Conservation (phyloP, 2,797 vertebrate genomes). For the Craterocephalus amniculus region DNA sequence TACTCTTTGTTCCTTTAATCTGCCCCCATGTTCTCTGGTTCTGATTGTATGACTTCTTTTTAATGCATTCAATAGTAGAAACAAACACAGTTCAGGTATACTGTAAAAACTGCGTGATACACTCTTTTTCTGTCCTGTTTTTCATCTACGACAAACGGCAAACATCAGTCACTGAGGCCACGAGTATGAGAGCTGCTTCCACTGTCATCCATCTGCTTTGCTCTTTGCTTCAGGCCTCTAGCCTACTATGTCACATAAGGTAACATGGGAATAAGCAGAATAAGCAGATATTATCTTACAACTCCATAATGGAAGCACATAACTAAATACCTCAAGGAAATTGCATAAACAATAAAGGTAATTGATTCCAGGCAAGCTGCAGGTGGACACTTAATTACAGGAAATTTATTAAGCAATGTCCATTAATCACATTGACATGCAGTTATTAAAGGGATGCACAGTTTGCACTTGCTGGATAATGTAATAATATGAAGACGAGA, state of each 20-base stretch:
- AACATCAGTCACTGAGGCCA: conserved; percentile 36
- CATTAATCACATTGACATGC: conserved; percentile 93
- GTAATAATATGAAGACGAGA: conserved; percentile 52
- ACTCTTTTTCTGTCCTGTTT: conserved; percentile 17
- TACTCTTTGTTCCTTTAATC: conserved; percentile 8
- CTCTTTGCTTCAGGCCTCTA: conserved; percentile 49
- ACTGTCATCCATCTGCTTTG: conserved; percentile 49
- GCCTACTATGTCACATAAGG: conserved; percentile 51
- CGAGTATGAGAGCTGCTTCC: conserved; percentile 12
- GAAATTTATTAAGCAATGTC: conserved; percentile 94
- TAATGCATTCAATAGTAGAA: not conserved
- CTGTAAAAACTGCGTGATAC: not conserved
- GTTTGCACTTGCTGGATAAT: conserved; percentile 81
- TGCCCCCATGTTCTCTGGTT: not conserved
- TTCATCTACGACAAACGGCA: conserved; percentile 23
- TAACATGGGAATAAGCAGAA: conserved; percentile 68
- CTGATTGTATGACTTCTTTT: conserved; percentile 6
- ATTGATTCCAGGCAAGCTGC: conserved; percentile 96
- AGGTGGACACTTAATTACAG: conserved; percentile 96
- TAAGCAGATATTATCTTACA: conserved; percentile 77
- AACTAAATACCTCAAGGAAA: conserved; percentile 85
- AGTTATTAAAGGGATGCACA: conserved; percentile 86
- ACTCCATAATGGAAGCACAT: conserved; percentile 72
- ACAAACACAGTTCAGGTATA: not conserved
- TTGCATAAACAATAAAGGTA: conserved; percentile 92